Evolutionary conservation across 2,113 vertebrate species (phyloP).

Genomic region (Rutilus rutilus): DNA sequence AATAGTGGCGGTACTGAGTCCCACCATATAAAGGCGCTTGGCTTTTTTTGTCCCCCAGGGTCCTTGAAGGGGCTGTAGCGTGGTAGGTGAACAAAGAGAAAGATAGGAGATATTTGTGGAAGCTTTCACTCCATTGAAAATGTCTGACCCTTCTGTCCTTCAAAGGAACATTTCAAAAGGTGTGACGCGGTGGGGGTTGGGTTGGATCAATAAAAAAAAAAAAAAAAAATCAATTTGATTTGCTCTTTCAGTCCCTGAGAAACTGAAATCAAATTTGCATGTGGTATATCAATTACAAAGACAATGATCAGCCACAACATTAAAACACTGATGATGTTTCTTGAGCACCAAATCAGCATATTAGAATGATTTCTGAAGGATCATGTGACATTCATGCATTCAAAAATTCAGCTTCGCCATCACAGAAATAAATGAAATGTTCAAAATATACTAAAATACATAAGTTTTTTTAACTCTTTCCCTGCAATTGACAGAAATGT

Average conservation of each 20-base stretch:
- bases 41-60: conserved; percentile 17
- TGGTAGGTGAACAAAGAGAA: conserved; percentile 53
- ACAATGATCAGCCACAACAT: neutral
- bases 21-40: conserved; percentile 28
- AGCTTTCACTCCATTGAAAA: conserved; percentile 10
- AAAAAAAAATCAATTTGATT: neutral
- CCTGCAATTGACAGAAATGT: no score
- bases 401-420: neutral
- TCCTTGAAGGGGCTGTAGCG: conserved; percentile 18
- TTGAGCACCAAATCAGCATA: neutral
- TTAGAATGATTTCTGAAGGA: neutral
- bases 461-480: no score
- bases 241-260: neutral
- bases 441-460: no score
- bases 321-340: no score
- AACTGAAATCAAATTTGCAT: neutral
- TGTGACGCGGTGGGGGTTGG: neutral
- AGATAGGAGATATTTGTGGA: conserved; percentile 43
- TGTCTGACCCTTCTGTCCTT: conserved; percentile 39
- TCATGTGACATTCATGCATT: no score
- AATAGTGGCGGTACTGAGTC: conserved; percentile 50
- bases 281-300: neutral
- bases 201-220: neutral
- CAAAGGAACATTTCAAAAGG: conserved; percentile 11
- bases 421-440: neutral